Evolutionary conservation across 2,797 vertebrate species (phyloP).

Genomic region (Carduelis carduelis): DNA sequence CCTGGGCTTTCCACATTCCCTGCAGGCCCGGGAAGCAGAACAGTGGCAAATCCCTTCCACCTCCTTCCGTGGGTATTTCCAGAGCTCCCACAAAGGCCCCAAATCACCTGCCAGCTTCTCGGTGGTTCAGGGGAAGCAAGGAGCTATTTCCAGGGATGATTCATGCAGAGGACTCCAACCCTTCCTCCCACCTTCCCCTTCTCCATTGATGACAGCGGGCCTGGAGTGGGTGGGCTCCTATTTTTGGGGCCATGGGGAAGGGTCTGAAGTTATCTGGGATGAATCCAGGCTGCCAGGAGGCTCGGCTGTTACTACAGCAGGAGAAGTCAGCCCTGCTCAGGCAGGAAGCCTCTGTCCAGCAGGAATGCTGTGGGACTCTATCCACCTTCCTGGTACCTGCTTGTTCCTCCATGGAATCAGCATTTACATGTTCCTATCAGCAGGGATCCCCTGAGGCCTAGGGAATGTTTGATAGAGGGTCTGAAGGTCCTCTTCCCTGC

Average conservation of each 20-base stretch:
- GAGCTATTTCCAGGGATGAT: constrained; percentile 40
- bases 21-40: background rate
- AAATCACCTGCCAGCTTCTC: background rate
- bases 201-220: constrained; percentile 44
- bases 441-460: background rate
- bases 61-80: background rate
- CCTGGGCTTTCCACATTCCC: background rate
- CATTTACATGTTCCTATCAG: background rate
- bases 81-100: background rate
- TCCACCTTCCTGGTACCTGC: background rate
- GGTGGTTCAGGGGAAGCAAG: background rate
- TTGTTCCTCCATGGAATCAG: background rate
- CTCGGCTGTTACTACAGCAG: background rate
- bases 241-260: background rate
- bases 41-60: background rate
- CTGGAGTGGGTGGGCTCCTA: constrained; percentile 36
- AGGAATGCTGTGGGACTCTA: background rate
- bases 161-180: background rate
- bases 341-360: background rate
- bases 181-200: constrained; percentile 1
- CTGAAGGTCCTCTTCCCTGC: background rate
- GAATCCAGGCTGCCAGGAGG: background rate
- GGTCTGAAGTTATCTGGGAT: background rate
- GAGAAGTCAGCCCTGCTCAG: background rate
- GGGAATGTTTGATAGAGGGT: background rate